Evolutionary conservation across 1,140 invertebrate species (phyloP).

Genomic region (Pogonomyrmex barbatus): DNA sequence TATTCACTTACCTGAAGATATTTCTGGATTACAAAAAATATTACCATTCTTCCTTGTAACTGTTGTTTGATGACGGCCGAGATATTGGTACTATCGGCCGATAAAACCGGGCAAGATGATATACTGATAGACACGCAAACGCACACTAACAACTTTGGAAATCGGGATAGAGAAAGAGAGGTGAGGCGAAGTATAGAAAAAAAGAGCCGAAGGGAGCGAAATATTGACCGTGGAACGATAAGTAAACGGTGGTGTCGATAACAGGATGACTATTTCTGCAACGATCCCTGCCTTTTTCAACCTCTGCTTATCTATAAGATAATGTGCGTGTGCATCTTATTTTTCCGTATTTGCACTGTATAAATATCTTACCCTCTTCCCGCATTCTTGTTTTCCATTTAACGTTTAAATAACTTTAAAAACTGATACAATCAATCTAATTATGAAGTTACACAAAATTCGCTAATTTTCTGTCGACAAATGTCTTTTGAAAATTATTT

Average conservation of each 20-base stretch:
- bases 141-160: constrained; percentile 54
- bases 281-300: constrained; percentile 20
- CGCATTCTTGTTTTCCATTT: not conserved
- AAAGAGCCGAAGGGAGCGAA: constrained; percentile 55
- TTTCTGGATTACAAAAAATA: constrained; percentile 3
- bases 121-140: constrained; percentile 43
- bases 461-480: not conserved
- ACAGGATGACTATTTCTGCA: constrained; percentile 69
- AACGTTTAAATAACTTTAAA: not conserved
- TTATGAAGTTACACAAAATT: not conserved
- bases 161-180: constrained; percentile 42
- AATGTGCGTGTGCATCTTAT: not conserved
- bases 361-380: constrained; percentile 24
- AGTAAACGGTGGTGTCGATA: constrained; percentile 71
- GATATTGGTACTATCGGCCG: constrained; percentile 71
- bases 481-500: not conserved
- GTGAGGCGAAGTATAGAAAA: constrained; percentile 23
- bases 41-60: constrained; percentile 34
- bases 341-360: not conserved
- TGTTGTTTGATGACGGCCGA: constrained; percentile 26
- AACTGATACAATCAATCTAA: not conserved
- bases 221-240: constrained; percentile 75
- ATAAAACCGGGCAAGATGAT: constrained; percentile 71
- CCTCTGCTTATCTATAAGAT: constrained; percentile 35
- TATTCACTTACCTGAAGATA: constrained; percentile 1